These are phyloP conservation scores for Exephanes ischioxanthus DNA, from an alignment of 2,888 invertebrate species.

Conservation along the genomic window DNA sequence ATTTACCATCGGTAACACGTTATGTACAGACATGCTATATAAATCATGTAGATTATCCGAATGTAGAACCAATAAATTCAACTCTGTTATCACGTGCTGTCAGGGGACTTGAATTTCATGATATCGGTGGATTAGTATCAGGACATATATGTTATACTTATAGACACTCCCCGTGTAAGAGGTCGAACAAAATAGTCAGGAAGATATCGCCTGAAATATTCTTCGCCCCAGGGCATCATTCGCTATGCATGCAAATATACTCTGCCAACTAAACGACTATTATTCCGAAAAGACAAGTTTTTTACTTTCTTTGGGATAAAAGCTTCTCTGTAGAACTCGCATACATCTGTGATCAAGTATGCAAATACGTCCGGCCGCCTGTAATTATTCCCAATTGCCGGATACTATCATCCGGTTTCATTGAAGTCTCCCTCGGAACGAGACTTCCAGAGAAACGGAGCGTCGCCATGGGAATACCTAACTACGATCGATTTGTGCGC, in stretches of 20 bases:
- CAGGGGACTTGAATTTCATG: not conserved
- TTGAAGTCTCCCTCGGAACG: conserved; percentile 1
- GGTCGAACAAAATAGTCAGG: not conserved
- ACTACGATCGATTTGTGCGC: conserved; percentile 61
- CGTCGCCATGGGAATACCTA: conserved; percentile 65
- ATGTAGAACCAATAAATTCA: not conserved
- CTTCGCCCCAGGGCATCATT: not conserved
- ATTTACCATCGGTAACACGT: not conserved
- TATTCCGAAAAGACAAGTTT: not conserved
- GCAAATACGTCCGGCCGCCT: conserved; percentile 39
- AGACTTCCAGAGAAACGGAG: not conserved
- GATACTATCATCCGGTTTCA: not conserved
- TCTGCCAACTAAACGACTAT: not conserved
- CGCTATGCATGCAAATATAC: not conserved
- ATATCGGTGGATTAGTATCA: not conserved
- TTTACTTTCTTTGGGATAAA: not conserved
- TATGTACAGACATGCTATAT: not conserved
- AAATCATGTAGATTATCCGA: not conserved
- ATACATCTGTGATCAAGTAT: conserved; percentile 52
- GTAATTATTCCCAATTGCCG: conserved; percentile 33
- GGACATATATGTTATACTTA: not conserved
- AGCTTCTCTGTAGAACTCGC: not conserved
- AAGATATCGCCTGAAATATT: not conserved
- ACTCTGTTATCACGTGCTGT: not conserved
- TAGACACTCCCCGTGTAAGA: not conserved